Percentiles rank a stretch among this genome's conserved stretches.
phyloP scores from a whole-genome alignment of 2,797 vertebrate species.

The Tadarida brasiliensis region DNA sequence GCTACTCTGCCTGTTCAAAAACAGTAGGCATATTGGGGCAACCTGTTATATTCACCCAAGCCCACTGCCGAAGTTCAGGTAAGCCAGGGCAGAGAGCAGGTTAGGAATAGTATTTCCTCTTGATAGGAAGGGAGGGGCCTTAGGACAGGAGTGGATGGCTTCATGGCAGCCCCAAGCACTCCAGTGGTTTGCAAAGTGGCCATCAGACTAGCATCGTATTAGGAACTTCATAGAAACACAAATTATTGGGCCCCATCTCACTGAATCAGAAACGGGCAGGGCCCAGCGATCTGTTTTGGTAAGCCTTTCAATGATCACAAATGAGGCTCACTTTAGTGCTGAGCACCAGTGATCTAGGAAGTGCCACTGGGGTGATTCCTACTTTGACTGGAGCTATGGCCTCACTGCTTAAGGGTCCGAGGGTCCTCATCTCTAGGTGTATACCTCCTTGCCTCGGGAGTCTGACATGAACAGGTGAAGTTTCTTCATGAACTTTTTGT shows the following conservation, averaged over 20 bases:
- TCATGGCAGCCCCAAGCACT: neutral
- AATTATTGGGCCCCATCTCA: neutral
- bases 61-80: neutral
- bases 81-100: neutral
- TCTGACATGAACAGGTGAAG: conserved; percentile 65
- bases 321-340: neutral
- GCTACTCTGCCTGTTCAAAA: conserved; percentile 32
- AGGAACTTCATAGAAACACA: neutral
- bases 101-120: neutral
- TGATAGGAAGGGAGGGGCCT: neutral
- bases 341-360: neutral
- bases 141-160: neutral
- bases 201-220: neutral
- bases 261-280: neutral
- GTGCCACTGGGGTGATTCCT: neutral
- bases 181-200: neutral
- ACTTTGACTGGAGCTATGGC: neutral
- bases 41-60: neutral
- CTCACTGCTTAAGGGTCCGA: neutral
- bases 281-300: neutral
- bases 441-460: conserved; percentile 53
- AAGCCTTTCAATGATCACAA: rapidly evolving
- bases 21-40: neutral
- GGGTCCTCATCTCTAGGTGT: neutral
- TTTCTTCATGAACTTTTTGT: conserved; percentile 66